Evolutionary conservation across 2,888 invertebrate species (phyloP).

Genomic region (Ephialtes manifestator): DNA sequence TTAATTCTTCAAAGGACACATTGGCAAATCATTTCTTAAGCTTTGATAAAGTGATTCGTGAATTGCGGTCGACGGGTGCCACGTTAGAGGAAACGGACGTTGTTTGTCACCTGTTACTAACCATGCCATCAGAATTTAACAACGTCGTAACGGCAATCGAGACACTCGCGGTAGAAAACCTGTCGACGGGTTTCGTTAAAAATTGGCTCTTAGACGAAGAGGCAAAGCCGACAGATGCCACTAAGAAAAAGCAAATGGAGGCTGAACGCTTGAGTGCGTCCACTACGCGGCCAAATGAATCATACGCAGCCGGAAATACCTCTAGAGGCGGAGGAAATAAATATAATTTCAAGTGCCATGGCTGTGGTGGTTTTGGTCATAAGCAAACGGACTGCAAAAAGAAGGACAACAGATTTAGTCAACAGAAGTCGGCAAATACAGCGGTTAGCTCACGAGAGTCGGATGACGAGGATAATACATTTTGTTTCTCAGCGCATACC

Average conservation of each 20-base stretch:
- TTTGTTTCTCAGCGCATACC: not conserved
- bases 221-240: too few relatives aligned
- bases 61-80: not conserved
- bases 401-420: too few relatives aligned
- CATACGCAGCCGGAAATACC: too few relatives aligned
- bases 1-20: not conserved
- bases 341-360: too few relatives aligned
- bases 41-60: not conserved
- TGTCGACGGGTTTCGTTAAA: conserved; percentile 72
- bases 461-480: too few relatives aligned
- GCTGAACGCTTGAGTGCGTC: conserved; percentile 25
- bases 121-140: conserved; percentile 71
- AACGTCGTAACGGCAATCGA: conserved; percentile 74
- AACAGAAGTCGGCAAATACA: too few relatives aligned
- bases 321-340: too few relatives aligned
- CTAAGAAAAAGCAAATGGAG: too few relatives aligned
- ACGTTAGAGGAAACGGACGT: not conserved
- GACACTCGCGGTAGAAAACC: conserved; percentile 50
- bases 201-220: conserved; percentile 42
- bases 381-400: too few relatives aligned
- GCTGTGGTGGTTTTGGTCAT: too few relatives aligned
- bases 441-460: too few relatives aligned
- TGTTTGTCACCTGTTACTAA: not conserved
- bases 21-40: not conserved
- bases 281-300: conserved; percentile 33